Evolutionary conservation across 2,797 vertebrate genomes (phyloP).

Genomic region (Antrozous pallidus): DNA sequence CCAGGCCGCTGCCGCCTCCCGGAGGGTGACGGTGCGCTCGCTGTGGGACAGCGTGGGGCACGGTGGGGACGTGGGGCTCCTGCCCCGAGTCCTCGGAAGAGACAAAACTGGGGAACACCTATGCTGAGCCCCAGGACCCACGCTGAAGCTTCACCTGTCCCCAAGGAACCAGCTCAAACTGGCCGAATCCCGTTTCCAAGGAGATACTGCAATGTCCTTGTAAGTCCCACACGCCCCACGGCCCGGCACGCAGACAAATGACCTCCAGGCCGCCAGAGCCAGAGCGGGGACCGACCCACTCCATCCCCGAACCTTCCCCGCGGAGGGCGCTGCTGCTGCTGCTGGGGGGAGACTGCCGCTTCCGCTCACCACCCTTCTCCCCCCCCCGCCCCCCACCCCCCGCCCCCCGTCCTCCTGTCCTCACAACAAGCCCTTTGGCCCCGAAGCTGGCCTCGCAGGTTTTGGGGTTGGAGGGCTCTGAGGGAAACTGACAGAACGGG

Average conservation of each 20-base stretch:
- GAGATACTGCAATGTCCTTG: background rate
- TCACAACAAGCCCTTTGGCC: background rate
- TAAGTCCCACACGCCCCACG: fast-evolving
- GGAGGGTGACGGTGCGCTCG: fast-evolving
- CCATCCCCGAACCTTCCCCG: too few species aligned
- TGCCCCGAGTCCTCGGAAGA: background rate
- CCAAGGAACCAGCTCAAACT: background rate
- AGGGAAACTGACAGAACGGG: too few species aligned
- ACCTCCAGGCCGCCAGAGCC: background rate
- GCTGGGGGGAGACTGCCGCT: background rate
- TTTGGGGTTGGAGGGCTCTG: too few species aligned
- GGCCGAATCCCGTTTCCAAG: background rate
- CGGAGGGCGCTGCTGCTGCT: too few species aligned
- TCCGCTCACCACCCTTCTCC: background rate
- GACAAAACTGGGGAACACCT: background rate
- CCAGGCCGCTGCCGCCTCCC: background rate
- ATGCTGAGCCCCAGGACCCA: too few species aligned
- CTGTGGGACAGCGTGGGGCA: fast-evolving
- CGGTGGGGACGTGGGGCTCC: too few species aligned
- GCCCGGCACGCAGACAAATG: background rate
- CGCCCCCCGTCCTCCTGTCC: too few species aligned
- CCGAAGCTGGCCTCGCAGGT: background rate
- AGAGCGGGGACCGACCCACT: too few species aligned
- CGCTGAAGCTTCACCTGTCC: background rate
- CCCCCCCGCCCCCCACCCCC: too few species aligned